phyloP scores from a whole-genome alignment of 1,140 invertebrate species.

The Neodiprion fabricii region DNA sequence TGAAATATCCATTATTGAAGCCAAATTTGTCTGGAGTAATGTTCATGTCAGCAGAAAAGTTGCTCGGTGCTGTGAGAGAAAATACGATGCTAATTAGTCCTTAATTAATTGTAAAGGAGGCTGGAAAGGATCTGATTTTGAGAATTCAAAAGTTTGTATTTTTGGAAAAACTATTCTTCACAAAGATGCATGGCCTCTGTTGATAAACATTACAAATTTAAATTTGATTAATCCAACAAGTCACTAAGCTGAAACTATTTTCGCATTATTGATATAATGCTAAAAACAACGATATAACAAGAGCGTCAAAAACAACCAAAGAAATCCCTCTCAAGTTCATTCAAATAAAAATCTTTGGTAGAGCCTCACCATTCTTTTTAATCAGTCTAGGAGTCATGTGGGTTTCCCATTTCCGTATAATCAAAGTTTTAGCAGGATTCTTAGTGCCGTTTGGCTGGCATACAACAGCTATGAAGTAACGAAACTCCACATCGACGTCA shows the following conservation, averaged over 20 bases:
- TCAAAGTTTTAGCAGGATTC: conserved; percentile 62
- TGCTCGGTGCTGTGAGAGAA: conserved; percentile 47
- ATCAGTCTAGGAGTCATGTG: conserved; percentile 74
- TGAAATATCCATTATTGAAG: conserved; percentile 66
- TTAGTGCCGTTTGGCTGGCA: conserved; percentile 60
- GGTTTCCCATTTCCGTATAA: conserved; percentile 86
- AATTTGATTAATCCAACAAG: not conserved
- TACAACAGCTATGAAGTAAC: conserved; percentile 75
- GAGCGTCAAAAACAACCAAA: conserved; percentile 11
- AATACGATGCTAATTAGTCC: not conserved
- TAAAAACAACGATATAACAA: conserved; percentile 30
- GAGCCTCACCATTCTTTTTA: conserved; percentile 57
- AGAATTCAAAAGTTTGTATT: not conserved
- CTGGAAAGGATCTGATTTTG: conserved; percentile 17
- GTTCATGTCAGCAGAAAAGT: conserved; percentile 41
- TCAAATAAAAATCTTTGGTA: not conserved
- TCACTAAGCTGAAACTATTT: conserved; percentile 49
- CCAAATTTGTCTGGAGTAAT: conserved; percentile 70
- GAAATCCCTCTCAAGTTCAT: not conserved
- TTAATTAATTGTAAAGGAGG: conserved; percentile 12
- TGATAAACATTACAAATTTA: too few relatives aligned
- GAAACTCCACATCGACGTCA: conserved; percentile 73
- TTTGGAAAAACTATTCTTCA: conserved; percentile 42
- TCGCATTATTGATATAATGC: conserved; percentile 36
- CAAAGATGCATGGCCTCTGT: conserved; percentile 29